Base-by-base conservation (phyloP, 2,113 vertebrate genomes). In the Etia nguti region DNA sequence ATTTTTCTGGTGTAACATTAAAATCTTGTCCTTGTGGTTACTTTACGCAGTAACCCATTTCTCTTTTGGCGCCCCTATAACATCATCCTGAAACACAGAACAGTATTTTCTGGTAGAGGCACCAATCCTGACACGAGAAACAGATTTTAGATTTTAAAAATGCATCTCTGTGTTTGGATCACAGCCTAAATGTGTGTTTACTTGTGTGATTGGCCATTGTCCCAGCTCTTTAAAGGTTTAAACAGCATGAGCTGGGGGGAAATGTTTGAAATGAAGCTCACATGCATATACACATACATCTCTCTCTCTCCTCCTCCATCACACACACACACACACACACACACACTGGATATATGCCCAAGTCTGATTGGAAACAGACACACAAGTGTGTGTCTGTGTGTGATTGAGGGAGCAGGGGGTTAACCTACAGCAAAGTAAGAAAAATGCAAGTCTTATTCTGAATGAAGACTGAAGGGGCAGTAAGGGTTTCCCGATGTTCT, bases 331-430 rank as follows among this genome's bases (percentile, higher is more conserved):
- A 59, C 88, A 62, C 88, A 22, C 65, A 77, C 50, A 48, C 56
- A 86, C 68, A 87, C 70, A 10, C 77, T 80, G 82, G 81, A 89
- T 85, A 89, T 55, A 85, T 80, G 83, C 68, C 87, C 16, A 48
- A 80, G 26, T 57, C 62, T 94, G 93, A 94, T 93, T 94, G 91
- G 84, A 95, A 95, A 90, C 93, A 95, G 93, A 89, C 93, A 52
- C 46, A 31, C 29, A 41, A 56, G 36, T 31, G 29, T 70, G 83
- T 36, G 57, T 46, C 48, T 83, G 56, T 75, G 86, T 77, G 77
- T 59, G 65, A 73, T 10, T 75, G 57, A 75, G 84, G 31, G 75
- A 79, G 85, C 75, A 79, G 80, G 84, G 86, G 84, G 83, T 93
- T 88, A 86, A 93, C 81, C 85, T 54, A 81, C 89, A 88, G 80